Base-by-base conservation (phyloP, 1,140 invertebrate species). In the Asbolus verrucosus region DNA sequence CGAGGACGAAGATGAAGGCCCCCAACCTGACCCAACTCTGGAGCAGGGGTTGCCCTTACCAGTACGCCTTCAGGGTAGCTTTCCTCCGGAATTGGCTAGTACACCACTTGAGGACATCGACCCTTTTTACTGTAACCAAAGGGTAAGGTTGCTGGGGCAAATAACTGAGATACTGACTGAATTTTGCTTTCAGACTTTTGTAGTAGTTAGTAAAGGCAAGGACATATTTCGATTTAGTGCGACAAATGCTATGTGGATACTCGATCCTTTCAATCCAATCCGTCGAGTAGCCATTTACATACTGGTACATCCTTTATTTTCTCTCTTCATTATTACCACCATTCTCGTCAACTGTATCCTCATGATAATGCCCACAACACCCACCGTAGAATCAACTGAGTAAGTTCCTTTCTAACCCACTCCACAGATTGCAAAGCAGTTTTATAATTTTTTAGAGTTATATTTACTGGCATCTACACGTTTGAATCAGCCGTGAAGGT, bases 401-500 rank as follows among this genome's bases (percentile, higher is more conserved):
- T 98, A 88, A 96, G 94, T 94, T n/a, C 16, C 8, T n/a, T 14
- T 6, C 13, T n/a, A 2, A 18, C 16, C 30, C 8, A 30, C 39
- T 41, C 8, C 18, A 16, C n/a, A 38, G 27, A 16, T 27, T 60
- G 2, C 33, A 50, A 41, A 67, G 38, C 38, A 61, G 18, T 13
- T 31, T 60, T 24, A 6, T 75, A 27, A 27, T 75, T 77, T n/a
- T 92, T 78, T 89, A 99, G 97, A 92, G 95, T 98, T 87, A 92
- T 98, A 89, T 99, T 98, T 91, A 97, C 96, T 86, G 95, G 93
- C 85, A 98, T 98, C 90, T 99, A 99, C 91, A 97, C 95, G 84
- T 94, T 98, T 89, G 97, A 99, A 90, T 96, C 95, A 83, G 91
- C 95, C 84, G 92, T 98, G 85, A 98, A 98, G 92, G 92, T 98